These are phyloP conservation scores for Drosophila aldrichi DNA, from an alignment of 2,888 invertebrate genomes.

Conservation along the genomic window DNA sequence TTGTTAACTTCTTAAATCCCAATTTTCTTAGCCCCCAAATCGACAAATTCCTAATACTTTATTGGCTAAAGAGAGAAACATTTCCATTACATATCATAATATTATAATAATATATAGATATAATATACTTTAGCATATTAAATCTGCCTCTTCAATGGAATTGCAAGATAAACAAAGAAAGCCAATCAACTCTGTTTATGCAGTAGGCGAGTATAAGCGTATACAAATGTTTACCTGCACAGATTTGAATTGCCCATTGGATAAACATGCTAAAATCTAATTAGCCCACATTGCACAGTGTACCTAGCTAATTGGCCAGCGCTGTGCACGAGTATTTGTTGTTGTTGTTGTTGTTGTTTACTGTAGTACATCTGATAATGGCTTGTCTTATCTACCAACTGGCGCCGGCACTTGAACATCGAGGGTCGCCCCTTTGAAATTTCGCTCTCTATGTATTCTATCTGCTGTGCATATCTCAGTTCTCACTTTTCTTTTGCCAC, in stretches of 20 bases:
- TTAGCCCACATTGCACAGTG: not conserved
- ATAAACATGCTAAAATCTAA: not conserved
- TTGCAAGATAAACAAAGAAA: no score
- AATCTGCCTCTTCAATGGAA: no score
- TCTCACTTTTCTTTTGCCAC: conserved; percentile 17
- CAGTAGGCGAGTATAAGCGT: no score
- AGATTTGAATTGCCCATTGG: not conserved
- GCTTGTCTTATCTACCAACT: conserved; percentile 16
- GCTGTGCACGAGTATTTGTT: conserved; percentile 24
- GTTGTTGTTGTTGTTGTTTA: conserved; percentile 28
- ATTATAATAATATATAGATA: no score
- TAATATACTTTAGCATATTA: no score
- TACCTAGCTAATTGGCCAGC: conserved; percentile 11
- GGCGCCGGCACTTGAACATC: not conserved
- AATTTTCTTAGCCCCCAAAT: no score
- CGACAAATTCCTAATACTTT: no score
- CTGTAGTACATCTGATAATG: conserved; percentile 43
- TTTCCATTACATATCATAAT: no score
- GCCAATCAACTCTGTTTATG: no score
- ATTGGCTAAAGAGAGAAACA: no score
- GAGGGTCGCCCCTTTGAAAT: not conserved
- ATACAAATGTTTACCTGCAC: conserved; percentile 1
- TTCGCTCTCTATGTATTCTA: not conserved
- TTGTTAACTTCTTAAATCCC: no score
- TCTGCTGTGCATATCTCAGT: not conserved